Percentiles rank a stretch among this genome's conserved stretches.
phyloP scores from a whole-genome alignment of 2,797 vertebrate species.

The Ciconia nigra region DNA sequence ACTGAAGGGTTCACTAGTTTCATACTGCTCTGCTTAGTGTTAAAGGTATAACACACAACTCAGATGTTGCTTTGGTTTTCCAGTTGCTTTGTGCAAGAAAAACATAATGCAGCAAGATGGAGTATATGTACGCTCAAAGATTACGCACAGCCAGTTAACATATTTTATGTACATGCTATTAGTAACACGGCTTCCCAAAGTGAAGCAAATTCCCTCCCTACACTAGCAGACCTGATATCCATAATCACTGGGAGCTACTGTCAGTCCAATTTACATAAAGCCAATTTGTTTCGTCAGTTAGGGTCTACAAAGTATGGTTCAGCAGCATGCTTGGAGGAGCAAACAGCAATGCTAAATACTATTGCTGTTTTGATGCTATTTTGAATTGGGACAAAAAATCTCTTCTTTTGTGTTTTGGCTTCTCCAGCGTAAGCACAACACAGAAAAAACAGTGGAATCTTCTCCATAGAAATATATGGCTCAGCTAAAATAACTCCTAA shows the following conservation, averaged over 20 bases:
- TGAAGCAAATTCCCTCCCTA: not conserved
- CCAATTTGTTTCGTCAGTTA: not conserved
- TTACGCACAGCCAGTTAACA: not conserved
- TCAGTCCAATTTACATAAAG: slow-evolving; percentile 26
- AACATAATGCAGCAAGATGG: not conserved
- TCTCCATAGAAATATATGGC: slow-evolving; percentile 19
- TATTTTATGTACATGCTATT: not conserved
- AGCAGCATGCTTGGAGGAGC: not conserved
- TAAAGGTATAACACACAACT: not conserved
- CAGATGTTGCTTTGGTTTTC: not conserved
- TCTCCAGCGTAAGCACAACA: not conserved
- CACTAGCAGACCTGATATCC: not conserved
- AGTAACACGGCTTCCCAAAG: not conserved
- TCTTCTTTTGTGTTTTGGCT: not conserved
- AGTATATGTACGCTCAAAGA: not conserved
- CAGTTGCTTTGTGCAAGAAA: not conserved
- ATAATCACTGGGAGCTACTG: slow-evolving; percentile 26
- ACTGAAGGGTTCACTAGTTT: not conserved
- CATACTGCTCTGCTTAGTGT: not conserved
- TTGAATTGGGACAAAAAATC: not conserved
- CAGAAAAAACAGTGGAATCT: not conserved
- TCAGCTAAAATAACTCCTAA: slow-evolving; percentile 37
- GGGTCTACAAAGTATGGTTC: not conserved
- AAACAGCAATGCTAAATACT: not conserved
- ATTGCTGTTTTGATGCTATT: slow-evolving; percentile 12